phyloP scores from a whole-genome alignment of 2,797 vertebrate species.

The Allochrocebus solatus region DNA sequence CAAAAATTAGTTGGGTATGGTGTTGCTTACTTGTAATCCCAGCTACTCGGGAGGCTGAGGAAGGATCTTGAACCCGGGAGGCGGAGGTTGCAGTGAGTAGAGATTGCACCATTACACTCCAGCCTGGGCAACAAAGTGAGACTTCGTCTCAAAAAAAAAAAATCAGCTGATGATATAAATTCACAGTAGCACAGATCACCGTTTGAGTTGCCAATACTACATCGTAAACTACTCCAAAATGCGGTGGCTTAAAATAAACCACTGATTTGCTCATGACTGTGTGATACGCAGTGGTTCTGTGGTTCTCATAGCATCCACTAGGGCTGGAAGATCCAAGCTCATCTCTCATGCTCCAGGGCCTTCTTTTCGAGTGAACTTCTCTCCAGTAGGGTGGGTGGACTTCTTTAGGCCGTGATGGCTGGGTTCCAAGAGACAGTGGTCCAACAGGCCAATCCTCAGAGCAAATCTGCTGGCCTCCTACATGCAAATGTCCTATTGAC shows the following conservation, averaged over 20 bases:
- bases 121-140: too few relatives aligned
- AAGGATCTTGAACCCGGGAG: too few relatives aligned
- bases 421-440: background rate
- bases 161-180: background rate
- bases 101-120: too few relatives aligned
- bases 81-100: too few relatives aligned
- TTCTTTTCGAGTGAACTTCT: background rate
- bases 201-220: background rate
- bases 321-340: background rate
- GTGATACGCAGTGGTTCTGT: background rate
- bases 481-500: background rate
- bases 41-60: too few relatives aligned
- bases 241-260: too few relatives aligned
- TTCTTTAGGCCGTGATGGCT: background rate
- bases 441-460: background rate
- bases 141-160: too few relatives aligned
- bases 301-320: rapidly evolving
- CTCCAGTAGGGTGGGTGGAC: background rate
- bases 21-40: too few relatives aligned
- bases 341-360: background rate
- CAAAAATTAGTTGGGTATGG: too few relatives aligned
- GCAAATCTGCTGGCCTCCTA: background rate
- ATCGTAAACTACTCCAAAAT: background rate
- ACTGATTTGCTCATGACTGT: background rate
- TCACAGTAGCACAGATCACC: background rate